Evolutionary conservation across 1,140 invertebrate species (phyloP).

Genomic region (Scaptomyza graminum): DNA sequence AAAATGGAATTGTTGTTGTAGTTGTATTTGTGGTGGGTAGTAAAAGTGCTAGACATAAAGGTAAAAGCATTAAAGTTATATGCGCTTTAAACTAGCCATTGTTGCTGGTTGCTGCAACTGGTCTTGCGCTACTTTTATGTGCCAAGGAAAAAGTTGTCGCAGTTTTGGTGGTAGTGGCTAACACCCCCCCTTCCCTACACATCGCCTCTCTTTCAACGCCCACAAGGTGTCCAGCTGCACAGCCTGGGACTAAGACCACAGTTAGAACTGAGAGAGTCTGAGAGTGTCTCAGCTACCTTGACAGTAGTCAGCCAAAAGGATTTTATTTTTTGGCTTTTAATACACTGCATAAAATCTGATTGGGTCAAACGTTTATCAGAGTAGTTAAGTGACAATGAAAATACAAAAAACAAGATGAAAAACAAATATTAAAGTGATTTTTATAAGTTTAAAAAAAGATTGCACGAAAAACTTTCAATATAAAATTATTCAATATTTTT

Average conservation of each 20-base stretch:
- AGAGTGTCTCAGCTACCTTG: slow-evolving; percentile 57
- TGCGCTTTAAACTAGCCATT: slow-evolving; percentile 72
- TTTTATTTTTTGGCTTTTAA: slow-evolving; percentile 58
- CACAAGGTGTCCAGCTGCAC: slow-evolving; percentile 77
- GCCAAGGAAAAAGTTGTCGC: slow-evolving; percentile 77
- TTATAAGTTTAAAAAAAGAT: too few relatives aligned
- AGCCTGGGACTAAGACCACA: slow-evolving; percentile 37
- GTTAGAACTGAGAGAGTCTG: slow-evolving; percentile 51
- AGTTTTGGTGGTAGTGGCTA: slow-evolving; percentile 56
- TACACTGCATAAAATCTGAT: slow-evolving; percentile 36
- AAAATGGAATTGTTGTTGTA: slow-evolving; percentile 65
- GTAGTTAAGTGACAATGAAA: neutral
- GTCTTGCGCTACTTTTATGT: slow-evolving; percentile 64
- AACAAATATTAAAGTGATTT: too few relatives aligned
- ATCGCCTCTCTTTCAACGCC: slow-evolving; percentile 38
- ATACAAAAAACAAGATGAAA: too few relatives aligned
- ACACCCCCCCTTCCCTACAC: slow-evolving; percentile 3
- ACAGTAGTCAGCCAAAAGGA: slow-evolving; percentile 77
- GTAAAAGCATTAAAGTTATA: slow-evolving; percentile 80
- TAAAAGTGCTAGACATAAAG: slow-evolving; percentile 79
- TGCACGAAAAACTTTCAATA: too few relatives aligned
- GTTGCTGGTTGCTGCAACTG: slow-evolving; percentile 32
- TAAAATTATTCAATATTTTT: too few relatives aligned
- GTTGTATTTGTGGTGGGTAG: slow-evolving; percentile 50
- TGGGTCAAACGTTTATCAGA: neutral